phyloP scores from a whole-genome alignment of 1,140 invertebrate genomes.

The Venustaconcha ellipsiformis region DNA sequence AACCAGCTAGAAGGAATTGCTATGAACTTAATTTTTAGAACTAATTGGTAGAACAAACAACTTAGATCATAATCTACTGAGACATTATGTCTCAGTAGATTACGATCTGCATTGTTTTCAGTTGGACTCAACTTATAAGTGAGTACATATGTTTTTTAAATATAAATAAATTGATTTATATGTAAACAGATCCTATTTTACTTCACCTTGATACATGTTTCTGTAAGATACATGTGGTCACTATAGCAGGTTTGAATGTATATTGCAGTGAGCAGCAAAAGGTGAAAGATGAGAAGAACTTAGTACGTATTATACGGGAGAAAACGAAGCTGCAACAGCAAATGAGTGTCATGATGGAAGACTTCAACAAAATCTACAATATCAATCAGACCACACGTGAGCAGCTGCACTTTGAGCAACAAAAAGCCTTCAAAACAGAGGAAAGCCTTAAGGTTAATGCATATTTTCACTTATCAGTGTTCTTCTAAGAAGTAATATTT shows the following conservation, averaged over 20 bases:
- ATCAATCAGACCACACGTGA: slow-evolving; percentile 52
- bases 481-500: too few species aligned
- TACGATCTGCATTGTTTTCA: too few species aligned
- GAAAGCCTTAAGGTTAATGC: slow-evolving; percentile 58
- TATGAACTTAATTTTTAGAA: too few species aligned
- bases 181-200: too few species aligned
- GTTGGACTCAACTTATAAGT: too few species aligned
- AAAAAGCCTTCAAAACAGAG: slow-evolving; percentile 56
- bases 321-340: slow-evolving; percentile 46
- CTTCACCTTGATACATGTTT: background rate
- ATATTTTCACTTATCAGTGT: too few species aligned
- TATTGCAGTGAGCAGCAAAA: slow-evolving; percentile 55
- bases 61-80: too few species aligned
- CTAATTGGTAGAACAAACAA: too few species aligned
- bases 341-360: slow-evolving; percentile 55
- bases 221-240: background rate
- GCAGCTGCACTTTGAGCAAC: slow-evolving; percentile 52
- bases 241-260: slow-evolving; percentile 1
- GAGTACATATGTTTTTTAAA: too few species aligned
- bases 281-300: slow-evolving; percentile 60
- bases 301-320: slow-evolving; percentile 56
- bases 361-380: slow-evolving; percentile 42
- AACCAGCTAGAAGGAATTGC: too few species aligned
- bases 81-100: too few species aligned
- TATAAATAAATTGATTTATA: too few species aligned